Conservation (phyloP, 2,888 invertebrate species). For the Nezara viridula region DNA sequence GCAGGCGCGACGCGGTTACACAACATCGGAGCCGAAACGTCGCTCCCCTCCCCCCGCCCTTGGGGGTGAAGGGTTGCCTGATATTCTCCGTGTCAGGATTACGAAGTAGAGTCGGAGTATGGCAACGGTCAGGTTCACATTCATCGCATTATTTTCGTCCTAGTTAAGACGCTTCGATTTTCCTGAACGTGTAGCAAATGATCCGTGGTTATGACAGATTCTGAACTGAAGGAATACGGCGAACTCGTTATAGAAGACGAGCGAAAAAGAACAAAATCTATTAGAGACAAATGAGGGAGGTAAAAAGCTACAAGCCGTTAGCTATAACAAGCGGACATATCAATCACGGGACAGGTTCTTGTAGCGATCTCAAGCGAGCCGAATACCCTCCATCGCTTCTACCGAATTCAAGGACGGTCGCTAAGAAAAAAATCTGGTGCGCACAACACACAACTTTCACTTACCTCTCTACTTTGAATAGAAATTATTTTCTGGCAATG, state of each 20-base stretch:
- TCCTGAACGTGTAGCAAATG: neutral
- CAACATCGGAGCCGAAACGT: constrained; percentile 49
- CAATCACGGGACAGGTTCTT: neutral
- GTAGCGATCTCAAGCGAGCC: neutral
- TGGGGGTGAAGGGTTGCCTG: constrained; percentile 9
- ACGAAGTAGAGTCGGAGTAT: neutral
- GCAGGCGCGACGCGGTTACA: constrained; percentile 31
- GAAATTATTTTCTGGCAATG: no score
- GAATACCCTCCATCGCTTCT: neutral
- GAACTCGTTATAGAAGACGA: neutral
- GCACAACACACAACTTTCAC: no score
- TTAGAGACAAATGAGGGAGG: neutral
- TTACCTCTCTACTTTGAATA: no score
- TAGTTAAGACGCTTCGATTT: neutral
- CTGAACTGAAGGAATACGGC: neutral
- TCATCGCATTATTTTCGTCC: no score
- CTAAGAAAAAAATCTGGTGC: no score
- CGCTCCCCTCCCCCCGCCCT: neutral
- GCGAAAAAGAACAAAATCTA: neutral
- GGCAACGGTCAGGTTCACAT: neutral
- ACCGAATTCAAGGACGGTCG: neutral
- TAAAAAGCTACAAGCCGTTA: neutral
- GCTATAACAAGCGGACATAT: neutral
- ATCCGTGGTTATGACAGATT: neutral
- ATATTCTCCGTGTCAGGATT: neutral